phyloP scores from a whole-genome alignment of 2,113 vertebrate genomes.

The Gallinago paraguaiae region DNA sequence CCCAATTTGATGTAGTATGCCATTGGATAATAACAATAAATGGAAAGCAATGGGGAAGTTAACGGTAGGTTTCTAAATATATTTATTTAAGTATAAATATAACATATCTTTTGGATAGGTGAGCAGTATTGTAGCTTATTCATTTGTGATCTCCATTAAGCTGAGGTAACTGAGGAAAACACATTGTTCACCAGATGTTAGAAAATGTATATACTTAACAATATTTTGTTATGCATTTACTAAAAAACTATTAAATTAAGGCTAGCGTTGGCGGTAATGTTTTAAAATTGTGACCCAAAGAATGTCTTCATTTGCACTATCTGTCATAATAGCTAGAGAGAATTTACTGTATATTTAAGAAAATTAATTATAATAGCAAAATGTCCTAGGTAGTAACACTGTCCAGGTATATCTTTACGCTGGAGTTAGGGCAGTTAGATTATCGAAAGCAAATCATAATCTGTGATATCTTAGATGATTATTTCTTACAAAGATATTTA shows the following conservation, averaged over 20 bases:
- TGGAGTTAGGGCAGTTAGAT: slow-evolving; percentile 51
- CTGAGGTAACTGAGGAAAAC: slow-evolving; percentile 7
- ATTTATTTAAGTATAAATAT: slow-evolving; percentile 74
- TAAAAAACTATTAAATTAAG: slow-evolving; percentile 53
- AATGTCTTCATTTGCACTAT: slow-evolving; percentile 86
- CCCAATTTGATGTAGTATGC: slow-evolving; percentile 42
- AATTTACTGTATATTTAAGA: slow-evolving; percentile 75
- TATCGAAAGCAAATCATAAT: slow-evolving; percentile 46
- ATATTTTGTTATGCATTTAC: slow-evolving; percentile 72
- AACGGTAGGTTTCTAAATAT: slow-evolving; percentile 55
- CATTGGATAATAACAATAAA: slow-evolving; percentile 32
- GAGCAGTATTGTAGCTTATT: slow-evolving; percentile 50
- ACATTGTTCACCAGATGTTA: slow-evolving; percentile 32
- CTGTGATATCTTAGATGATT: slow-evolving; percentile 31
- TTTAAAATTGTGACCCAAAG: slow-evolving; percentile 79
- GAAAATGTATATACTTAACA: slow-evolving; percentile 55
- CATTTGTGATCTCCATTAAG: slow-evolving; percentile 48
- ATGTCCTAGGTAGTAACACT: slow-evolving; percentile 68
- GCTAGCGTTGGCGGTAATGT: slow-evolving; percentile 20
- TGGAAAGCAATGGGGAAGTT: slow-evolving; percentile 46
- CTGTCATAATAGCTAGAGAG: slow-evolving; percentile 67
- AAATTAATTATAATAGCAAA: slow-evolving; percentile 58
- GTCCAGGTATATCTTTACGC: slow-evolving; percentile 38
- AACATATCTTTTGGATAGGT: slow-evolving; percentile 60
- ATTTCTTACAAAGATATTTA: slow-evolving; percentile 69